Percentiles rank a stretch among this genome's conserved stretches.
Evolutionary conservation across 2,113 vertebrate species (phyloP).

Genomic region (pig (Sus scrofa)): T2T-Sscrofa CM000820.6:19252501-19253000

Average conservation of each 20-base stretch:
- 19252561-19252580: neutral
- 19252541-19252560: slow-evolving; percentile 11
- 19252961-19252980: slow-evolving; percentile 13
- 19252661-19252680: neutral
- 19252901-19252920: slow-evolving; percentile 43
- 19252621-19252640: neutral
- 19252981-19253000: neutral
- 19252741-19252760: neutral
- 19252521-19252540: neutral
- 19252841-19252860: neutral
- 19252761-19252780: neutral
- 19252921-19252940: neutral
- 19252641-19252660: neutral
- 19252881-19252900: slow-evolving; percentile 2
- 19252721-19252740: neutral
- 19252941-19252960: neutral
- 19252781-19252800: neutral
- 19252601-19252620: neutral
- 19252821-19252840: neutral
- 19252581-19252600: slow-evolving; percentile 48
- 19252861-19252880: neutral
- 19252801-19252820: neutral
- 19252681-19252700: neutral
- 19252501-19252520: neutral
- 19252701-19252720: neutral